These are phyloP conservation scores for Kuschelorhynchus macadamiae DNA, from an alignment of 2,888 invertebrate genomes.

Conservation along the genomic window DNA sequence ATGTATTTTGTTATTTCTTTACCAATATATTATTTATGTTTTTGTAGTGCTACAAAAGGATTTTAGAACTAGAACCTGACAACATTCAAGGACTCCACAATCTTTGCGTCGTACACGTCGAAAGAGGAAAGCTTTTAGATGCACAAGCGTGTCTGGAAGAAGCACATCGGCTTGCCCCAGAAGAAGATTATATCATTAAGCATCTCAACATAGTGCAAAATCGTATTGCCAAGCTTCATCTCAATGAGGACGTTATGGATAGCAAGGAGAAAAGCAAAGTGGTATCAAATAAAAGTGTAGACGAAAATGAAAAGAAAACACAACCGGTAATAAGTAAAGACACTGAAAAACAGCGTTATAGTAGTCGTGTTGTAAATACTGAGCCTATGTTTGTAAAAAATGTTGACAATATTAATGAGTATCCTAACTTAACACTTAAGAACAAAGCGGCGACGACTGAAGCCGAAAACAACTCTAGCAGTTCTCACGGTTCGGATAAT, in stretches of 20 bases:
- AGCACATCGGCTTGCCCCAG: constrained; percentile 86
- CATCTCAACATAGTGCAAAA: constrained; percentile 91
- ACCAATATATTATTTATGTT: not conserved
- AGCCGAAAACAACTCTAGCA: constrained; percentile 49
- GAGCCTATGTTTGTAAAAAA: constrained; percentile 68
- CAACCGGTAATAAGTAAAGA: constrained; percentile 66
- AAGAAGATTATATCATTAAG: constrained; percentile 91
- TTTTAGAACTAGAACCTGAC: constrained; percentile 87
- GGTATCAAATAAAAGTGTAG: constrained; percentile 66
- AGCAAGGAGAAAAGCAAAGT: constrained; percentile 63
- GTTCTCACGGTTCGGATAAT: constrained; percentile 61
- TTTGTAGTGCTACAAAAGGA: constrained; percentile 88
- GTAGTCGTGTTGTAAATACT: constrained; percentile 67
- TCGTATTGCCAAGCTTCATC: constrained; percentile 70
- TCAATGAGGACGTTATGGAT: constrained; percentile 62
- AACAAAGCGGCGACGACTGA: constrained; percentile 4
- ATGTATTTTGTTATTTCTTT: no score
- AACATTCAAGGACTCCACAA: constrained; percentile 97
- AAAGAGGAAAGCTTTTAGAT: constrained; percentile 86
- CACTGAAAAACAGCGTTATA: constrained; percentile 66
- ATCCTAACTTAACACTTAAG: constrained; percentile 40
- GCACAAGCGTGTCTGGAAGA: constrained; percentile 89
- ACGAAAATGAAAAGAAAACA: constrained; percentile 65
- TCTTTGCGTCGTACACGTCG: constrained; percentile 95
- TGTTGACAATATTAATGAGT: constrained; percentile 61